Base-by-base conservation (phyloP, 2,113 vertebrate species). In the Cynoglossus semilaevis region DNA sequence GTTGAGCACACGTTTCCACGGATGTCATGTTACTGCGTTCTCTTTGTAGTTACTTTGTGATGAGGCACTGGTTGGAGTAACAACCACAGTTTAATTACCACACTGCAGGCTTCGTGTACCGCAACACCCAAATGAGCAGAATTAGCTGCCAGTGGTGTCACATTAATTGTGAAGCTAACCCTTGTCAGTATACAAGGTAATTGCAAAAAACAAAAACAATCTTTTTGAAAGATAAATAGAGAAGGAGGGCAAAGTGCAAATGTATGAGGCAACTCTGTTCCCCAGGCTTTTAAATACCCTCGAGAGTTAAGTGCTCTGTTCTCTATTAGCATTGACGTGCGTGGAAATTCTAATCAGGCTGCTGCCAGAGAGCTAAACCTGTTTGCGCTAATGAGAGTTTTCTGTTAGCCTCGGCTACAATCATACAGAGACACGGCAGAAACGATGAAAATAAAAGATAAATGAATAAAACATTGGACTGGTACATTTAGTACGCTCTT, bases 141-240 rank as follows among this genome's bases (percentile, higher is more conserved):
- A 80, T 64, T 51, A 57, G 41, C 37, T 19, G 45, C 65, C 74
- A 76, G 74, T 69, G 72, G 74, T 75, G 70, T 71, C 49, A 55
- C 60, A 74, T 70, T 72, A 76, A 74, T 72, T 79, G 53, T 54
- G 51, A 72, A 47, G 61, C 17, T 56, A 70, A 76, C 58, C 68
- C 51, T 55, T 51, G 43, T 76, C 50, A 40, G 35, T 45, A 45
- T 38, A 49, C 67, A 72, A 66, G 42, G 65, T 63, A 1, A 78
- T 74, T 29, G 22, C 22, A 6, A 29, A 29, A 73, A 59, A 42
- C 48, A 69, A 37, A 61, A 70, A 67, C 41, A 1, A 63, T 58
- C 40, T 63, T 58, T 65, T 67, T 63, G 14, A 66, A 37, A 62
- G 49, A 71, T 51, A 42, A 59, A 73, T 38, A 0, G 16, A n/a